These are phyloP conservation scores for Ursus arctos DNA, from an alignment of 2,113 vertebrate genomes.

Conservation along the genomic window DNA sequence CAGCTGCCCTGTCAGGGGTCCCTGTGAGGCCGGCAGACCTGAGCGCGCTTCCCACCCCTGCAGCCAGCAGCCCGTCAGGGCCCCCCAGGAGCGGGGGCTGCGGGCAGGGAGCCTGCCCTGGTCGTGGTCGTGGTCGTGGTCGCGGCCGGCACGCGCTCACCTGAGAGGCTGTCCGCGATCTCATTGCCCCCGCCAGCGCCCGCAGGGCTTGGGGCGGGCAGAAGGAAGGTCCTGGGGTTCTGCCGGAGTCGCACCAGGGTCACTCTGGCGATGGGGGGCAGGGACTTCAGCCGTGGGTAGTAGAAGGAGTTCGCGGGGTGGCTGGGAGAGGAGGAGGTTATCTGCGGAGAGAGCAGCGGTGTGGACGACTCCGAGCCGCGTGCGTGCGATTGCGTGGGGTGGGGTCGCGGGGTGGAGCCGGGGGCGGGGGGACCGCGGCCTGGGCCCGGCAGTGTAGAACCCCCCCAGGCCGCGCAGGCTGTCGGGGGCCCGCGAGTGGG, in stretches of 20 bases:
- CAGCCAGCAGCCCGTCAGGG: neutral
- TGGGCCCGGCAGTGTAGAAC: no score
- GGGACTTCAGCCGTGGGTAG: constrained; percentile 95
- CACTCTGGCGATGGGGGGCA: constrained; percentile 96
- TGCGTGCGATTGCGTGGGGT: neutral
- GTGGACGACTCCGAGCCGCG: no score
- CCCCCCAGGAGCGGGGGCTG: rapidly evolving
- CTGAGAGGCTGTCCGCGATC: constrained; percentile 91
- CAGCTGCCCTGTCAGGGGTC: neutral
- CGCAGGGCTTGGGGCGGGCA: constrained; percentile 89
- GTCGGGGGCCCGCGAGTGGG: no score
- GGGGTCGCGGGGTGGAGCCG: neutral
- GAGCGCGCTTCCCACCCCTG: rapidly evolving
- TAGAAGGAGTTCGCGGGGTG: constrained; percentile 99
- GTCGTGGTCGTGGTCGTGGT: no score
- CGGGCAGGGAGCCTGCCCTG: neutral
- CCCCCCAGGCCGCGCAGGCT: no score
- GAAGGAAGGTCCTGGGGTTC: constrained; percentile 89
- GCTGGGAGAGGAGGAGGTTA: constrained; percentile 95
- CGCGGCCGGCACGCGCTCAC: constrained; percentile 83
- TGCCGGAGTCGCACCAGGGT: constrained; percentile 93
- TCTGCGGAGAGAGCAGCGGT: constrained; percentile 85
- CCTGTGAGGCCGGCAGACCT: neutral
- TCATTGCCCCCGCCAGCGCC: constrained; percentile 92
- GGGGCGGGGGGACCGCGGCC: no score